Percentiles rank a stretch among this genome's conserved stretches.
Evolutionary conservation across 2,888 invertebrate species (phyloP).

Genomic region (Orthosia gothica): DNA sequence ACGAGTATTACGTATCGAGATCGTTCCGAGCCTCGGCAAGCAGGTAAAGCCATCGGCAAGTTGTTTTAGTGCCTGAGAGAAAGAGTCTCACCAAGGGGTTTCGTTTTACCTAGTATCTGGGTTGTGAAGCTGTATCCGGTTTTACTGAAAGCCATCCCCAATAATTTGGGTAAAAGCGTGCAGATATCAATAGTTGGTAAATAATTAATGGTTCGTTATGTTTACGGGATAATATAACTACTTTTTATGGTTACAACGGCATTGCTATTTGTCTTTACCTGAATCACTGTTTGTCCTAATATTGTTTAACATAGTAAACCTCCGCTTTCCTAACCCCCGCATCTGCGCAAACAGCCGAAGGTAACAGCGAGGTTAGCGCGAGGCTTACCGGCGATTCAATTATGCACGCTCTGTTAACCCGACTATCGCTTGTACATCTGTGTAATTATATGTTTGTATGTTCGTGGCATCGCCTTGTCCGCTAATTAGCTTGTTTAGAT

Average conservation of each 20-base stretch:
- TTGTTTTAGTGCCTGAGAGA: no score
- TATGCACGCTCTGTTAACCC: conserved; percentile 59
- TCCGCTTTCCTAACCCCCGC: conserved; percentile 24
- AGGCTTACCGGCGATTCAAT: conserved; percentile 53
- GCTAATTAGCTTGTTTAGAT: conserved; percentile 54
- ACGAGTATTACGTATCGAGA: no score
- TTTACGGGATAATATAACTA: no score
- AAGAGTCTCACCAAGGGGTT: no score
- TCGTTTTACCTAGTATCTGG: no score
- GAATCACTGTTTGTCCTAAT: background rate
- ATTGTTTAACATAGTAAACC: background rate
- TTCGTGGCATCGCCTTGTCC: conserved; percentile 34
- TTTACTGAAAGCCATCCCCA: no score
- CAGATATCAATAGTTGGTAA: background rate
- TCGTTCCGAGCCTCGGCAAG: no score
- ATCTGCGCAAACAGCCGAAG: conserved; percentile 45
- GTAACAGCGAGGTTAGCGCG: conserved; percentile 53
- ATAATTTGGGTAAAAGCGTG: no score
- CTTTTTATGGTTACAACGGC: background rate
- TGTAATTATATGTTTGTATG: conserved; percentile 44
- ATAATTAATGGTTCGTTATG: background rate
- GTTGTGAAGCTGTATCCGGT: no score
- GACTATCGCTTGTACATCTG: conserved; percentile 62
- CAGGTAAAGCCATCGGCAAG: no score
- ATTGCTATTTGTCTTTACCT: background rate